Base-by-base conservation (phyloP, 2,888 invertebrate genomes). In the Sminthurinus aureus region DNA sequence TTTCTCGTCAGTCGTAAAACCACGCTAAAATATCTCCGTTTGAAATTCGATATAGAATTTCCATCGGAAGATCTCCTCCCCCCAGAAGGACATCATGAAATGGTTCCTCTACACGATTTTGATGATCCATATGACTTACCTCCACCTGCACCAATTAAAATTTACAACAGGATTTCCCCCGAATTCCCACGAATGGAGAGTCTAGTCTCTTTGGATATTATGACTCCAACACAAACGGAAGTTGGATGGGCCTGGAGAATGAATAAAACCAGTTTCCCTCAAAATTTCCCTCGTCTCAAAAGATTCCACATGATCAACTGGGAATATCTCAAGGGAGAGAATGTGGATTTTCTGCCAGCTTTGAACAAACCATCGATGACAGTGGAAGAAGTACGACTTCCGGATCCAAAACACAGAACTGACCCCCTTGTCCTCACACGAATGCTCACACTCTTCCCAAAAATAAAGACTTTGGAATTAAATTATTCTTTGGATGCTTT, bases 381-480 rank as follows among this genome's bases (percentile, higher is more conserved):
- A 0, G 67, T 79, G 15, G 26, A 79, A 18, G 26, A 66, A 18
- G n/a, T 79, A 15, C 26, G n/a, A 18, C 26, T 79, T 11, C 79
- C 79, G 0, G 38, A 12, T 8, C 38, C 66, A 8, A 67, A 66
- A 50, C 18, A 67, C 38, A 20, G 2, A 13, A 22, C 18, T 15
- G 67, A 79, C 18, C 20, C 22, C 4, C 4, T 22, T 0, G 1
- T 79, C 9, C 18, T 79, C 11, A 20, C 22, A n/a, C 64, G 24
- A n/a, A 79, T 79, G 79, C 24, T 79, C 20, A 4, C 66, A n/a
- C 64, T 67, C 13, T 79, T 79, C 38, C 79, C 79, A 0, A 79
- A 79, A 6, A 38, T 67, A 12, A 26, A 0, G 9, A 12, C 3
- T 12, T 24, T 80, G 12, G 80, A 80, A 69, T 52, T 80, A 9